Conservation (phyloP, 2,888 invertebrate genomes). For the Galeopsomyia nigrocyanea region DNA sequence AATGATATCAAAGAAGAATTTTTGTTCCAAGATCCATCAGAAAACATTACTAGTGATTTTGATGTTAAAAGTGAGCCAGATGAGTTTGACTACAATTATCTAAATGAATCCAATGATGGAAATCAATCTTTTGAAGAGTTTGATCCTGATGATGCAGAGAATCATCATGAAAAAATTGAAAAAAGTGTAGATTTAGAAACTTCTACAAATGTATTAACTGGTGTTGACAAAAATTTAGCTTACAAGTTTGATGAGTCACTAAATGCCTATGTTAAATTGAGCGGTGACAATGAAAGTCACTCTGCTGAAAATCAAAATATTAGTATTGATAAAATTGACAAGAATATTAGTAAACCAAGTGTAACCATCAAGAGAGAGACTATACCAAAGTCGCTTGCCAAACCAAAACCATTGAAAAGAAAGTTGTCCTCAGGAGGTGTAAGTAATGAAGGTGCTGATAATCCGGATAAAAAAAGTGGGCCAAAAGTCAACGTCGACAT, state of each 20-base stretch:
- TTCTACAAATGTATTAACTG: background rate
- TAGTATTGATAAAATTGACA: slow-evolving; percentile 17
- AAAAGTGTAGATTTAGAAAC: slow-evolving; percentile 5
- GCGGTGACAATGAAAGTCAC: slow-evolving; percentile 7
- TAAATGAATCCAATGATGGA: slow-evolving; percentile 52
- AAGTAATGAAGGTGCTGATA: slow-evolving; percentile 34
- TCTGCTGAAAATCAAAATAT: slow-evolving; percentile 8
- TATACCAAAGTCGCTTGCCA: background rate
- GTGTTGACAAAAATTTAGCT: slow-evolving; percentile 37
- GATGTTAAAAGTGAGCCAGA: background rate
- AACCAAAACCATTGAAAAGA: slow-evolving; percentile 39
- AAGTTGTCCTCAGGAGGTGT: slow-evolving; percentile 30
- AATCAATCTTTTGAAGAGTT: slow-evolving; percentile 65
- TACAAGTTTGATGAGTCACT: slow-evolving; percentile 53
- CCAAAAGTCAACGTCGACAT: slow-evolving; percentile 40
- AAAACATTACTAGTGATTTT: background rate
- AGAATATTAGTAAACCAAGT: slow-evolving; percentile 10
- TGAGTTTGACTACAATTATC: slow-evolving; percentile 9
- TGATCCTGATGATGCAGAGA: slow-evolving; percentile 57
- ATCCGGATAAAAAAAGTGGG: slow-evolving; percentile 8
- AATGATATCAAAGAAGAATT: background rate
- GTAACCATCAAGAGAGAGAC: background rate
- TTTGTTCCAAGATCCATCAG: background rate
- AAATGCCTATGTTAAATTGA: slow-evolving; percentile 54
- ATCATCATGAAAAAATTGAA: slow-evolving; percentile 39